phyloP scores from a whole-genome alignment of 2,888 invertebrate species.

The Apodemia hepburni region DNA sequence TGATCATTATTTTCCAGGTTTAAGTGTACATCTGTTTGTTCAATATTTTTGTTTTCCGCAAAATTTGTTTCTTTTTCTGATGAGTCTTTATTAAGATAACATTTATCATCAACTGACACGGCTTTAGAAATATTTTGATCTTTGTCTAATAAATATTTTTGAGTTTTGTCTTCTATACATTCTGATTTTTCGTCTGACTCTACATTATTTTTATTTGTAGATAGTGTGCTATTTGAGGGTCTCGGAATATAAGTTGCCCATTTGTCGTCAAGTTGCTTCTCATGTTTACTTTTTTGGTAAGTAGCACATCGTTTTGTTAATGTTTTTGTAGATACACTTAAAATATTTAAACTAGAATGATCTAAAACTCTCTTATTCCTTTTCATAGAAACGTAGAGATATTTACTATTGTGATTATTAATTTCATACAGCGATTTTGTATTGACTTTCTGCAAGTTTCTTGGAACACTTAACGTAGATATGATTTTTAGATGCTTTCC shows the following conservation, averaged over 20 bases:
- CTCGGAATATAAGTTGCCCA: background rate
- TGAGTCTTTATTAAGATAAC: background rate
- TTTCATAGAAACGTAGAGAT: slow-evolving; percentile 31
- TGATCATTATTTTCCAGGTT: background rate
- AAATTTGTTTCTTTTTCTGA: background rate
- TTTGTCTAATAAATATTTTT: background rate
- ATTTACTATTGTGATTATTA: slow-evolving; percentile 39
- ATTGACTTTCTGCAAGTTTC: slow-evolving; percentile 40
- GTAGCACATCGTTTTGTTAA: slow-evolving; percentile 43
- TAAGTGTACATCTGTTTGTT: background rate
- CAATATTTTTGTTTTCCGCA: background rate
- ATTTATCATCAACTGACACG: background rate
- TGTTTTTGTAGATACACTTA: slow-evolving; percentile 48
- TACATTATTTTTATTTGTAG: background rate
- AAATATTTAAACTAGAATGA: slow-evolving; percentile 46
- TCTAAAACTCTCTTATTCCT: slow-evolving; percentile 32
- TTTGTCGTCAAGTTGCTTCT: background rate
- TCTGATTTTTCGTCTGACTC: background rate
- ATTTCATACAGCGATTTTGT: slow-evolving; percentile 32
- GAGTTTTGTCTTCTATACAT: background rate
- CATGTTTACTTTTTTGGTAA: slow-evolving; percentile 27
- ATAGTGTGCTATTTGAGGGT: background rate
- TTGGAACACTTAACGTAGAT: slow-evolving; percentile 63
- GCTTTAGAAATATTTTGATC: background rate
- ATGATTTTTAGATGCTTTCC: slow-evolving; percentile 47